Evolutionary conservation across 2,888 invertebrate genomes (phyloP).

Genomic region (Plebejus anna): DNA sequence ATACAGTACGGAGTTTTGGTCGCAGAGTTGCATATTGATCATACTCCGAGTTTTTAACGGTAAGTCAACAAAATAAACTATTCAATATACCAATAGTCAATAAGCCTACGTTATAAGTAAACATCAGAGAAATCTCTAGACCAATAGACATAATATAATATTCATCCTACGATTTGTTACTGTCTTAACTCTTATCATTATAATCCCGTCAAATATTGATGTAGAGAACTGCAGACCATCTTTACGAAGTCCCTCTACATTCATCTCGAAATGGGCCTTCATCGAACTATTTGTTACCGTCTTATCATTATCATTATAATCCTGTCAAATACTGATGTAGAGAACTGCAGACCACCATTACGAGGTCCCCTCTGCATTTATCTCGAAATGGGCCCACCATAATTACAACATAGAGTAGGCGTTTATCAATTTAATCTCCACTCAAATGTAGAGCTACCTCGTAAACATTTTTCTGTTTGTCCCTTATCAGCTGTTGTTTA

Average conservation of each 20-base stretch:
- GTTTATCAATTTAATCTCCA: conserved; percentile 17
- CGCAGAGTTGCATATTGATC: conserved; percentile 74
- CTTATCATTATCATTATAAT: neutral
- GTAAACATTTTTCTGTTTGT: conserved; percentile 15
- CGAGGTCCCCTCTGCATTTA: neutral
- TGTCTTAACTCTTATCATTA: neutral
- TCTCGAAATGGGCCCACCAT: neutral
- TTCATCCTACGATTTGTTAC: neutral
- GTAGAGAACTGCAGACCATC: neutral
- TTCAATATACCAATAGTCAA: neutral
- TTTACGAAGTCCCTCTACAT: neutral
- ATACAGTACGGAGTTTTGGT: conserved; percentile 60
- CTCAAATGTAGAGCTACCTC: neutral
- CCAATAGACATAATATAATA: too few relatives aligned
- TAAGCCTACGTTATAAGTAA: neutral
- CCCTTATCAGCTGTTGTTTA: conserved; percentile 20
- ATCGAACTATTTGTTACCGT: neutral
- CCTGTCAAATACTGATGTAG: neutral
- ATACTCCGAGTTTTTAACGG: conserved; percentile 56
- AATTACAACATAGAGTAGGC: neutral
- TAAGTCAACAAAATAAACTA: conserved; percentile 47
- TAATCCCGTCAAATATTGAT: neutral
- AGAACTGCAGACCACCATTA: neutral
- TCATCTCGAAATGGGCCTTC: neutral
- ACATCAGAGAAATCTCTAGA: neutral